phyloP scores from a whole-genome alignment of 1,140 invertebrate genomes.

The Drosophila simulans region DNA sequence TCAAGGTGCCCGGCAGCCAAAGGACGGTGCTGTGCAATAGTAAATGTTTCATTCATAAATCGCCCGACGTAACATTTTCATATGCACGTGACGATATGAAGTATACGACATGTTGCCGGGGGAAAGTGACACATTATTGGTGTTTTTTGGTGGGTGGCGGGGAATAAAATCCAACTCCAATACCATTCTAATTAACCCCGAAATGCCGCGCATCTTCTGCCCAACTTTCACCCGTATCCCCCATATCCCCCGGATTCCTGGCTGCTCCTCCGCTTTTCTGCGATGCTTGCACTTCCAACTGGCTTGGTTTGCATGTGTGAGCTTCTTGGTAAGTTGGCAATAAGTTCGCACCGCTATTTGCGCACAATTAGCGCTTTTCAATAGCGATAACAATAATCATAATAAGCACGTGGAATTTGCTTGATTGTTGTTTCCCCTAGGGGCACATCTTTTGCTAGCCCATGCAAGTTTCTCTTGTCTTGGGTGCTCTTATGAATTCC shows the following conservation, averaged over 20 bases:
- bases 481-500: not conserved
- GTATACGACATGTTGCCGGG: constrained; percentile 6
- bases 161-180: not conserved
- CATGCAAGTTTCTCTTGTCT: constrained; percentile 26
- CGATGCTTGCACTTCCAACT: constrained; percentile 24
- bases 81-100: constrained; percentile 58
- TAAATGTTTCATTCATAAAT: constrained; percentile 81
- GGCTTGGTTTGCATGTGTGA: constrained; percentile 37
- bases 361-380: constrained; percentile 77
- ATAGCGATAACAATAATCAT: constrained; percentile 58
- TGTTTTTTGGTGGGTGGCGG: not conserved
- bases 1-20: constrained; percentile 50
- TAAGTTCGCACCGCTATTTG: constrained; percentile 66
- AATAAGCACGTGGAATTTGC: constrained; percentile 40
- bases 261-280: constrained; percentile 6
- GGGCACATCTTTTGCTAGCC: constrained; percentile 35
- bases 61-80: constrained; percentile 60
- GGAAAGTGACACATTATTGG: constrained; percentile 28
- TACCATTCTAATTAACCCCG: constrained; percentile 59
- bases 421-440: constrained; percentile 38
- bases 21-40: constrained; percentile 50
- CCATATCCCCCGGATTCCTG: constrained; percentile 3
- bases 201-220: constrained; percentile 38
- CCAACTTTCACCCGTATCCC: constrained; percentile 38
- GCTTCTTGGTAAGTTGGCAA: constrained; percentile 33